Percentiles rank a stretch among this genome's conserved stretches.
Evolutionary conservation across 2,797 vertebrate species (phyloP).

Genomic region (Mergus octosetaceus): DNA sequence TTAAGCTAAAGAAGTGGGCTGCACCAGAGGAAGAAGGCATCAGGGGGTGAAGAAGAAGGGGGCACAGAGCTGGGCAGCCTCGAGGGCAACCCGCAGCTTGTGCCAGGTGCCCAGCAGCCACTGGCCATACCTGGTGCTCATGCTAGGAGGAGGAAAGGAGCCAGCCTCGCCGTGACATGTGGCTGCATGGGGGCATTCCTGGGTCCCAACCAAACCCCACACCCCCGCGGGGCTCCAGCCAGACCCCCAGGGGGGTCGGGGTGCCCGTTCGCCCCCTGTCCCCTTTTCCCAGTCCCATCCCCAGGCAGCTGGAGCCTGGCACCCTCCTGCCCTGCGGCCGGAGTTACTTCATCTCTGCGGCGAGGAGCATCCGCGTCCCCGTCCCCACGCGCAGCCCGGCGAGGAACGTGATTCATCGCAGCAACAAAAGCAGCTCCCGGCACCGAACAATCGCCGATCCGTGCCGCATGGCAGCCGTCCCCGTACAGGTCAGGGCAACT

Average conservation of each 20-base stretch:
- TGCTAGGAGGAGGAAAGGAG: background rate
- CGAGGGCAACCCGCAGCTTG: rapidly evolving
- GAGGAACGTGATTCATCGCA: background rate
- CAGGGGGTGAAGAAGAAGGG: background rate
- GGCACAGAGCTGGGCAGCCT: background rate
- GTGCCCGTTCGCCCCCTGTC: background rate
- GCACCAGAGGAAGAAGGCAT: background rate
- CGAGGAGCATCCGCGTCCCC: background rate
- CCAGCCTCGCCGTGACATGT: background rate
- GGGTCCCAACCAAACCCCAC: background rate
- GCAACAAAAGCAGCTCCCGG: background rate
- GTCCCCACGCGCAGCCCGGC: background rate
- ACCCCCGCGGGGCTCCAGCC: background rate
- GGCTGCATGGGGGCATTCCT: background rate
- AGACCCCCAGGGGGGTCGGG: background rate
- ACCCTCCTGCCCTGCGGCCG: background rate
- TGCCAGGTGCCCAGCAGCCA: background rate
- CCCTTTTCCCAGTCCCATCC: background rate
- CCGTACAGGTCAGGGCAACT: background rate
- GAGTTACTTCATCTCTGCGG: slow-evolving; percentile 13
- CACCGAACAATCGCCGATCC: background rate
- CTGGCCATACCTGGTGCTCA: rapidly evolving
- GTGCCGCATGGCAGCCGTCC: background rate
- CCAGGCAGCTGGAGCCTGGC: rapidly evolving
- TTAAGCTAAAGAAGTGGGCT: background rate